Evolutionary conservation across 2,113 vertebrate species (phyloP).

Genomic region (Myanophis thanlyinensis): DNA sequence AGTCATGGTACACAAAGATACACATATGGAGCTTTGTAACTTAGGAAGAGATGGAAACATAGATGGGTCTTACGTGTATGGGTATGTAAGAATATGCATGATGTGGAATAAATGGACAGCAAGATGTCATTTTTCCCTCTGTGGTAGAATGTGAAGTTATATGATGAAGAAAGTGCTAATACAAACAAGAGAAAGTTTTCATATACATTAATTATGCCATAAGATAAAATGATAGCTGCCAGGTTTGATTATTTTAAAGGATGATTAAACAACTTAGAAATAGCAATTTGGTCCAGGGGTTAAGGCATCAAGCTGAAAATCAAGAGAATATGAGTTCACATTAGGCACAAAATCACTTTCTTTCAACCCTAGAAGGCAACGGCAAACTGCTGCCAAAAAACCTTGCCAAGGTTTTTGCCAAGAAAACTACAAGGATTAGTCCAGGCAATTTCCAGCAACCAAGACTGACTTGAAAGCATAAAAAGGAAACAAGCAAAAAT

Average conservation of each 20-base stretch:
- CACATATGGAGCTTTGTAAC: neutral
- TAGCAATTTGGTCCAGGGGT: neutral
- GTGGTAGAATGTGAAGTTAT: neutral
- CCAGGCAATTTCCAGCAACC: neutral
- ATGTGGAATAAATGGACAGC: neutral
- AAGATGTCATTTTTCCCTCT: neutral
- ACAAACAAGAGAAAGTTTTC: neutral
- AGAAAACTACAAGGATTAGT: neutral
- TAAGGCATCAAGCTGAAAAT: neutral
- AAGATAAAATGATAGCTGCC: neutral
- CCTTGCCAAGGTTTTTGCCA: neutral
- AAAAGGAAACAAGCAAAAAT: neutral
- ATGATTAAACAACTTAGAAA: neutral
- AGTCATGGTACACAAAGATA: neutral
- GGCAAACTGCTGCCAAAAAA: neutral
- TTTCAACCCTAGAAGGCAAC: neutral
- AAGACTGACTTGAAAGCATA: neutral
- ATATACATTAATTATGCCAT: neutral
- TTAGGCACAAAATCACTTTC: neutral
- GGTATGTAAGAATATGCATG: neutral
- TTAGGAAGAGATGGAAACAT: neutral
- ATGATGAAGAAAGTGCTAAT: neutral
- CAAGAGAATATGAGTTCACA: neutral
- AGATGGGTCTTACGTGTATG: neutral
- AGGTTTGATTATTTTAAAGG: neutral